Conservation (phyloP, 2,888 invertebrate species). For the Monochamus alternatus region DNA sequence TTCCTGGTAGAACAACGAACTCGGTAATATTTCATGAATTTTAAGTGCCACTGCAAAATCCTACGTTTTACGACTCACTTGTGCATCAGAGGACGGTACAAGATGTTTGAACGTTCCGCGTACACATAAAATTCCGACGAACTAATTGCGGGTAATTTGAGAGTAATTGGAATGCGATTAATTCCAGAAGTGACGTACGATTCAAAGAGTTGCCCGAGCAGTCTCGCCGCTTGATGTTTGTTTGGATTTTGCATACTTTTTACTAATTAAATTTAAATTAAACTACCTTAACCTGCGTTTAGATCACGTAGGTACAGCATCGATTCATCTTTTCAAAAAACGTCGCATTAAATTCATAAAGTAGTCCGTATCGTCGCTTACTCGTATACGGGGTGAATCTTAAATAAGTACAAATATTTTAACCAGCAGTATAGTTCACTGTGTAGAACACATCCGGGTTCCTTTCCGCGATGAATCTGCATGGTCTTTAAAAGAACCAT, state of each 20-base stretch:
- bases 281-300: too few species aligned
- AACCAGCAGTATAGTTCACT: too few species aligned
- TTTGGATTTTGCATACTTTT: conserved; percentile 8
- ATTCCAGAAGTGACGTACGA: conserved; percentile 14
- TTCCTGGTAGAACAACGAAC: conserved; percentile 13
- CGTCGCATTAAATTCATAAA: too few species aligned
- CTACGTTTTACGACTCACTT: conserved; percentile 21
- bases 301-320: too few species aligned
- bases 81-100: not conserved
- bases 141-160: conserved; percentile 35
- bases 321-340: too few species aligned
- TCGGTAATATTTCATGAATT: conserved; percentile 35
- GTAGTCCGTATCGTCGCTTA: too few species aligned
- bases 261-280: too few species aligned
- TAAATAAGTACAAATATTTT: too few species aligned
- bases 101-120: conserved; percentile 23
- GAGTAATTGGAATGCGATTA: conserved; percentile 34
- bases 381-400: too few species aligned
- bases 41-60: conserved; percentile 26
- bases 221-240: conserved; percentile 11
- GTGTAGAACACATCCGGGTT: too few species aligned
- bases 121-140: conserved; percentile 13
- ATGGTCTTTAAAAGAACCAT: too few species aligned
- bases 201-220: conserved; percentile 19
- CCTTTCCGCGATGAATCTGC: too few species aligned